A percentile compares a stretch with the other conserved stretches of the same genome.
phyloP scores from a whole-genome alignment of 2,888 invertebrate genomes.

The Antitype chi region DNA sequence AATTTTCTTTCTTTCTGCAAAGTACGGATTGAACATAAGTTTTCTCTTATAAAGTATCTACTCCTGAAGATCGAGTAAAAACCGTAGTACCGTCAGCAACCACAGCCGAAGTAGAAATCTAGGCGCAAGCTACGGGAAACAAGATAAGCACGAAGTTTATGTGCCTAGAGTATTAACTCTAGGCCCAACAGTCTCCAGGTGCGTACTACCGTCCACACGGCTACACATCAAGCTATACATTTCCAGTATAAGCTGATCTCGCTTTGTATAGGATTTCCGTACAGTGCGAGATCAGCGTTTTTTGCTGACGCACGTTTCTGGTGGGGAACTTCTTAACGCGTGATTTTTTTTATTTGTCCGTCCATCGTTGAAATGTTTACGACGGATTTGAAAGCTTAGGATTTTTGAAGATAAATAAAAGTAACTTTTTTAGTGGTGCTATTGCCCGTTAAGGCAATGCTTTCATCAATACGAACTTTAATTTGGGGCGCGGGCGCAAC shows the following conservation, averaged over 20 bases:
- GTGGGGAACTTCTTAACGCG: slow-evolving; percentile 25
- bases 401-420: slow-evolving; percentile 35
- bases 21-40: too few species aligned
- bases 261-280: too few species aligned
- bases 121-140: slow-evolving; percentile 51
- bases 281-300: slow-evolving; percentile 4
- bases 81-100: slow-evolving; percentile 46
- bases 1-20: neutral
- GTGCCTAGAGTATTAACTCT: slow-evolving; percentile 24
- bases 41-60: neutral
- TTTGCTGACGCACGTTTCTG: slow-evolving; percentile 38
- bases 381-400: neutral
- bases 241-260: too few species aligned
- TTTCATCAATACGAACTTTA: neutral
- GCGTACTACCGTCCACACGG: too few species aligned
- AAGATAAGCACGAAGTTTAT: slow-evolving; percentile 64
- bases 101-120: slow-evolving; percentile 51
- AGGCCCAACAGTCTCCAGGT: too few species aligned
- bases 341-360: slow-evolving; percentile 23
- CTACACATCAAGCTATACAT: too few species aligned
- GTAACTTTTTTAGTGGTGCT: slow-evolving; percentile 1
- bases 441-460: too few species aligned
- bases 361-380: slow-evolving; percentile 10
- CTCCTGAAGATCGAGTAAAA: slow-evolving; percentile 7
- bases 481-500: neutral